Evolutionary conservation across 2,888 invertebrate genomes (phyloP).

Genomic region (Hypsopygia costalis): DNA sequence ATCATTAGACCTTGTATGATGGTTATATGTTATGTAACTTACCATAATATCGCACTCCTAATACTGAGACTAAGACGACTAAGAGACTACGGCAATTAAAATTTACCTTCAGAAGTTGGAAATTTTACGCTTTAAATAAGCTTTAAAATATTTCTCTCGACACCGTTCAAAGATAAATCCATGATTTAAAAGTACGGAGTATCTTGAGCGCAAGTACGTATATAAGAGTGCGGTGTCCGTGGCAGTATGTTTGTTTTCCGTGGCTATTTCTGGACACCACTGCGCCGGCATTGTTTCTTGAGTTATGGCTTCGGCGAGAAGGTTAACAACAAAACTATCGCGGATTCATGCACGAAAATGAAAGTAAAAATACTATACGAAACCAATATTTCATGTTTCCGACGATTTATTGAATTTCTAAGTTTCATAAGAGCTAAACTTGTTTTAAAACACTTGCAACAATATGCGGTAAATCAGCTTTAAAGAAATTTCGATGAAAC

Average conservation of each 20-base stretch:
- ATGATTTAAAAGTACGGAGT: neutral
- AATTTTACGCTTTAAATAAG: too few relatives aligned
- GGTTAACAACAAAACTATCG: slow-evolving; percentile 58
- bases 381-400: slow-evolving; percentile 44
- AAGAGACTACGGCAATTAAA: too few relatives aligned
- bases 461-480: neutral
- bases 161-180: neutral
- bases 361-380: slow-evolving; percentile 41
- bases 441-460: neutral
- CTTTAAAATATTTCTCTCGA: too few relatives aligned
- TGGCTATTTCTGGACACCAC: slow-evolving; percentile 60
- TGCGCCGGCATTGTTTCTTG: slow-evolving; percentile 61
- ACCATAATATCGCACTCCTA: too few relatives aligned
- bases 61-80: too few relatives aligned
- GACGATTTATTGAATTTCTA: slow-evolving; percentile 31
- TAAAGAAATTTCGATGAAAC: neutral
- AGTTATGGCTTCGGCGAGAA: slow-evolving; percentile 55
- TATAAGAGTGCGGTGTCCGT: slow-evolving; percentile 38
- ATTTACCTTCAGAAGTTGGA: too few relatives aligned
- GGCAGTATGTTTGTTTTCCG: slow-evolving; percentile 58
- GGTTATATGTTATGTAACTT: too few relatives aligned
- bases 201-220: slow-evolving; percentile 16
- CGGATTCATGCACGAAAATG: slow-evolving; percentile 30
- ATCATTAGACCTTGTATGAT: too few relatives aligned
- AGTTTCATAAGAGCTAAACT: slow-evolving; percentile 1